phyloP scores from a whole-genome alignment of 1,140 invertebrate genomes.

The Euborellia annulipes region DNA sequence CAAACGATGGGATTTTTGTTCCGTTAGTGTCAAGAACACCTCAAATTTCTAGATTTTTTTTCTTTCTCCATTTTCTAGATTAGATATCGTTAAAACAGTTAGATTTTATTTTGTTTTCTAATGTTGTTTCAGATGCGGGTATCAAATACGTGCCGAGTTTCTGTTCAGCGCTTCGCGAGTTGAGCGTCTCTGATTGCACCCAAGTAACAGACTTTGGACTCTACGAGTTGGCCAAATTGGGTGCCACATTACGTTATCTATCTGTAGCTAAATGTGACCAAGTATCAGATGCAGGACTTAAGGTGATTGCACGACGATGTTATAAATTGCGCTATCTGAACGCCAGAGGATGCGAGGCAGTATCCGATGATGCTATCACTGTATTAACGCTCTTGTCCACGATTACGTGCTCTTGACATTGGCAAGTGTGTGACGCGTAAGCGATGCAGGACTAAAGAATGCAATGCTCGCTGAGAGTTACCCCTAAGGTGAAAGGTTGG shows the following conservation, averaged over 20 bases:
- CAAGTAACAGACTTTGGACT: conserved; percentile 82
- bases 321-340: conserved; percentile 82
- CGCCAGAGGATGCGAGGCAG: conserved; percentile 76
- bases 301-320: conserved; percentile 70
- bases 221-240: conserved; percentile 74
- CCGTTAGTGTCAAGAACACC: no score
- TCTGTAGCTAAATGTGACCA: conserved; percentile 81
- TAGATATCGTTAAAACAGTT: no score
- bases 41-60: no score
- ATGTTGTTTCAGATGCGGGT: conserved; percentile 42
- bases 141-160: conserved; percentile 71
- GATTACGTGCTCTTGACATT: conserved; percentile 69
- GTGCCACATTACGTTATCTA: conserved; percentile 64
- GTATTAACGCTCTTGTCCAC: conserved; percentile 61
- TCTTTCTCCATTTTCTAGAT: no score
- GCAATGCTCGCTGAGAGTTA: conserved; percentile 72
- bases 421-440: conserved; percentile 88
- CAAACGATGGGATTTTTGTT: no score
- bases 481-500: conserved; percentile 75
- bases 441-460: conserved; percentile 70
- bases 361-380: conserved; percentile 76
- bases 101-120: neutral
- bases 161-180: conserved; percentile 62
- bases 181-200: conserved; percentile 79
- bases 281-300: conserved; percentile 31